Conservation (phyloP, 2,888 invertebrate genomes). For the Lottia gigantea region DNA sequence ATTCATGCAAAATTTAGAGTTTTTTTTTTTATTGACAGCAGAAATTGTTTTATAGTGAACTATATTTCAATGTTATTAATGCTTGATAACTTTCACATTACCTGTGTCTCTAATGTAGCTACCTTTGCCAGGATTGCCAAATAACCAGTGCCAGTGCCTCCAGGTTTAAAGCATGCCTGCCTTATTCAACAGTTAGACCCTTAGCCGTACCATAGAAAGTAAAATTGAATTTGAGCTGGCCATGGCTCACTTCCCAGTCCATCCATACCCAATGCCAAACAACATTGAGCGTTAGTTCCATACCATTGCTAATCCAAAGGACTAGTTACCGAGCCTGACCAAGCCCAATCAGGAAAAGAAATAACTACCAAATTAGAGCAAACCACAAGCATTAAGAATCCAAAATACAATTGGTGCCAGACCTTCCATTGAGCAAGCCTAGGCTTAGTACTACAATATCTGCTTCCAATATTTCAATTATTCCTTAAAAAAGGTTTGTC, state of each 20-base stretch:
- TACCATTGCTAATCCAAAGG: background rate
- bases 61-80: conserved; percentile 4
- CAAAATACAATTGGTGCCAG: no score
- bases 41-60: background rate
- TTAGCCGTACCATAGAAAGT: background rate
- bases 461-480: no score
- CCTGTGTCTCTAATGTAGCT: conserved; percentile 5
- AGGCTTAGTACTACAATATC: no score
- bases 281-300: background rate
- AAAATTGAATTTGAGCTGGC: background rate
- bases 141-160: background rate
- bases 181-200: background rate
- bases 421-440: conserved; percentile 3
- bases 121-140: conserved; percentile 5
- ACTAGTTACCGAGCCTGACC: background rate
- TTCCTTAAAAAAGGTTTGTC: no score
- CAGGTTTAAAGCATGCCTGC: conserved; percentile 9
- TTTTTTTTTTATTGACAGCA: no score
- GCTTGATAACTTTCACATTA: background rate
- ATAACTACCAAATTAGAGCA: no score
- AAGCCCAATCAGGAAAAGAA: background rate
- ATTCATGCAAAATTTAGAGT: no score
- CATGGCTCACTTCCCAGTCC: background rate
- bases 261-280: conserved; percentile 8
- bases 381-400: no score